Base-by-base conservation (phyloP, 2,888 invertebrate genomes). In the Cerastis leucographa region DNA sequence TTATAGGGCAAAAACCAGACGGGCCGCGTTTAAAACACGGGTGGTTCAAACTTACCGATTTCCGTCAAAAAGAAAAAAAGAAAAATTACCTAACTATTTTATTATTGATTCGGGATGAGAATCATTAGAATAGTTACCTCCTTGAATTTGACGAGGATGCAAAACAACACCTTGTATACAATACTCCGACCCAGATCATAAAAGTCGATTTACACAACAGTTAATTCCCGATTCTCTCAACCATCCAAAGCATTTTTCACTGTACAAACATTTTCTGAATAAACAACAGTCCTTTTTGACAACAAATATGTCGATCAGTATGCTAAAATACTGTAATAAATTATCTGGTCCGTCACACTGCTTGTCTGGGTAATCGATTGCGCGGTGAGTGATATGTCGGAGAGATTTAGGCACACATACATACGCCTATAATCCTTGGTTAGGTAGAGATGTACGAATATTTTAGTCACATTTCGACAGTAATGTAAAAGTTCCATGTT, bases 251-350 rank as follows among this genome's bases (percentile, higher is more conserved):
- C 19, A 42, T 80, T 65, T 25, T 64, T 65, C 17, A 40, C 40
- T 35, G 8, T 9, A 1, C 19, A 46, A 56, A 72, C 29, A 56
- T 1, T 2, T 49, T 49, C 1, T 22, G 22, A 56, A 11, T 19
- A 49, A 64, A 77, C 77, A 56, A 78, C 5, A 5, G 14, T 4
- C 42, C n/a, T 4, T 44, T 73, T 40, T n/a, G n/a, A 12, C 42
- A 12, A 65, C 74, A 59, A 78, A 78, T 59, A 51, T 42, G 44
- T 56, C 65, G 19, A 81, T 74, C 81, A 81, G n/a, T 59, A 54
- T 35, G 29, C 44, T 51, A 49, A 68, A 61, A 64, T 46, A n/a
- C 42, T 1, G 83, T 66, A 42, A 81, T 78, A 78, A 68, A 81
- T 83, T 83, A 83, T 61, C 42, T 49, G 42, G 17, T 35, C 71